Percentiles rank a stretch among this genome's conserved stretches.
These are phyloP conservation scores for Drosophila meridiana DNA, from an alignment of 2,888 invertebrate species.

Conservation along the genomic window DNA sequence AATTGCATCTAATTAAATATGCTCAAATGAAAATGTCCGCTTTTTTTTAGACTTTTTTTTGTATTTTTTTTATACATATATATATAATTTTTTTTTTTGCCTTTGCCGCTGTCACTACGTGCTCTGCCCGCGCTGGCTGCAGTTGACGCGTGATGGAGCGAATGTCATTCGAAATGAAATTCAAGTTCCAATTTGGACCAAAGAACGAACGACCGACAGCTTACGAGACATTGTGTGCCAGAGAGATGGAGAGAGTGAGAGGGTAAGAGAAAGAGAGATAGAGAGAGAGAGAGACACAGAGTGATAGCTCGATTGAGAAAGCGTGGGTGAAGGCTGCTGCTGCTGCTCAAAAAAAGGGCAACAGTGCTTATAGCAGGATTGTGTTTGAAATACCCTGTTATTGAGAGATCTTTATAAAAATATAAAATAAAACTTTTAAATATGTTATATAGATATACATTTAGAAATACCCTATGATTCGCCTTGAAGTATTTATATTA, in stretches of 20 bases:
- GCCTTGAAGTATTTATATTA: too few species aligned
- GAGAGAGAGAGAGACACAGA: slow-evolving; percentile 7
- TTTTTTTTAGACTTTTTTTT: slow-evolving; percentile 50
- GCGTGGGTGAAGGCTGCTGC: slow-evolving; percentile 25
- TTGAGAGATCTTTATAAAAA: background rate
- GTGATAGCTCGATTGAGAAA: slow-evolving; percentile 7
- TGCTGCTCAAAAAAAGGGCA: slow-evolving; percentile 33
- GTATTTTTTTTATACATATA: background rate
- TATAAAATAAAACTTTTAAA: too few species aligned
- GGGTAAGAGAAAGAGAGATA: slow-evolving; percentile 19
- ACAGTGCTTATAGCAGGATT: background rate
- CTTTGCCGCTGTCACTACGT: slow-evolving; percentile 52
- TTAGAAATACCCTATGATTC: too few species aligned
- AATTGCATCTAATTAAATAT: slow-evolving; percentile 85
- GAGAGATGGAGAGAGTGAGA: slow-evolving; percentile 20
- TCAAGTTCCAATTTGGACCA: slow-evolving; percentile 82
- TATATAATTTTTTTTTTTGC: slow-evolving; percentile 15
- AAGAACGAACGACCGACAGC: slow-evolving; percentile 52
- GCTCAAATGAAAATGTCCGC: slow-evolving; percentile 84
- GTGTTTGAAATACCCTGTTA: background rate
- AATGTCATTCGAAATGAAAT: slow-evolving; percentile 85
- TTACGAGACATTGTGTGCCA: slow-evolving; percentile 11
- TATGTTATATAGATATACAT: too few species aligned
- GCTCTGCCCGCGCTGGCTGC: slow-evolving; percentile 75
- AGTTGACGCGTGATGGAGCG: slow-evolving; percentile 85